Evolutionary conservation across 1,140 invertebrate species (phyloP).

Genomic region (Drosophila tropicalis): DNA sequence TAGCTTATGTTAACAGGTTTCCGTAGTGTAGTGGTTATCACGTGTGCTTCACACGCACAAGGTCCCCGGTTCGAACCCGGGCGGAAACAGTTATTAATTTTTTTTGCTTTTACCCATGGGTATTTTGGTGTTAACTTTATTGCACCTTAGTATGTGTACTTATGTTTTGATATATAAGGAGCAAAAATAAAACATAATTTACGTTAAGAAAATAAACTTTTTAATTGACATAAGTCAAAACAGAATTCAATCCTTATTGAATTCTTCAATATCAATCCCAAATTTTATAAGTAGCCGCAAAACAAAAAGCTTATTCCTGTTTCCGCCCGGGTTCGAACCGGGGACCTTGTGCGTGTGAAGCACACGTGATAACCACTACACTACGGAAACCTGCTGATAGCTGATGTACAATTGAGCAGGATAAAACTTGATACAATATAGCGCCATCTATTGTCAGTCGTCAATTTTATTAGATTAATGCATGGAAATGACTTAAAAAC

Average conservation of each 20-base stretch:
- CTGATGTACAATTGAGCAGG: conserved; percentile 6
- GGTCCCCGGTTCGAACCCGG: conserved; percentile 86
- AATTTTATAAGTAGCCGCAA: too few species aligned
- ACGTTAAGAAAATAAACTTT: background rate
- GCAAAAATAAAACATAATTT: too few species aligned
- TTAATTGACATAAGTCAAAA: too few species aligned
- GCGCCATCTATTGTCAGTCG: too few species aligned
- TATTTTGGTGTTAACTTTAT: too few species aligned
- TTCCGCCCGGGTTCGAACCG: conserved; percentile 87
- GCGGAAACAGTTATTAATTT: background rate
- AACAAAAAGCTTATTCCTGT: conserved; percentile 58
- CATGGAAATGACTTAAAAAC: conserved; percentile 44
- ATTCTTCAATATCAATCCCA: too few species aligned
- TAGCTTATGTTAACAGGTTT: conserved; percentile 45
- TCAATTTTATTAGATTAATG: conserved; percentile 20
- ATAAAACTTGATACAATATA: too few species aligned
- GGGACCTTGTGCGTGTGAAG: conserved; percentile 86
- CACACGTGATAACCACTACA: conserved; percentile 86
- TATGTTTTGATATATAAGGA: too few species aligned
- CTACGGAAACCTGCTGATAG: conserved; percentile 77
- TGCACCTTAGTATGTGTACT: too few species aligned
- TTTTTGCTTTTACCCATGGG: background rate
- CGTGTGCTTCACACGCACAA: conserved; percentile 86
- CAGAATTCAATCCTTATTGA: too few species aligned
- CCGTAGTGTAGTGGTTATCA: conserved; percentile 85